Percentiles rank a stretch among this genome's conserved stretches.
These are phyloP conservation scores for Trigoniulus corallinus DNA, from an alignment of 1,140 invertebrate genomes.

Conservation along the genomic window DNA sequence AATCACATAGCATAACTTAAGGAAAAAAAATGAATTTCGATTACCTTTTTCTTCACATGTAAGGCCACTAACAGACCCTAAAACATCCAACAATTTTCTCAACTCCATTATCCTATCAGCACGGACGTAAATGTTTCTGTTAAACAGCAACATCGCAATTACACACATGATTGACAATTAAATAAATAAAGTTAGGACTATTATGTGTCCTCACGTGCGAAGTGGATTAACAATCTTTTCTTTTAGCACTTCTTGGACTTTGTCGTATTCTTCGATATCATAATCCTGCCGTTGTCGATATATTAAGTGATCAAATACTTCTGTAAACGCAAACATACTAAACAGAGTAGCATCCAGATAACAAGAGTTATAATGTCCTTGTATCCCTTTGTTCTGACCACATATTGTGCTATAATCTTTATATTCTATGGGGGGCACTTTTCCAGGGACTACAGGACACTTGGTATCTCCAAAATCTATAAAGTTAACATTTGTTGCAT, in stretches of 20 bases:
- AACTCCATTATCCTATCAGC: slow-evolving; percentile 93
- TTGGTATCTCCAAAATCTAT: neutral
- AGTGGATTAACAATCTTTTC: slow-evolving; percentile 95
- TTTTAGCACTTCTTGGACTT: slow-evolving; percentile 72
- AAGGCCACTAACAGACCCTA: slow-evolving; percentile 65
- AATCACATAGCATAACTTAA: neutral
- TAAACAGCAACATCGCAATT: slow-evolving; percentile 7
- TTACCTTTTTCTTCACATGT: slow-evolving; percentile 78
- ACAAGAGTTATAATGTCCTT: slow-evolving; percentile 95
- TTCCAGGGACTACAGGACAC: neutral
- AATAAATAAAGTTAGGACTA: too few species aligned
- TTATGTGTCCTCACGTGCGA: slow-evolving; percentile 34
- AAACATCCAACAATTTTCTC: slow-evolving; percentile 63
- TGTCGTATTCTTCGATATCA: slow-evolving; percentile 68
- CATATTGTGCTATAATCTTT: slow-evolving; percentile 7
- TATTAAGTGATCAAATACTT: slow-evolving; percentile 76
- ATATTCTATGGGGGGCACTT: neutral
- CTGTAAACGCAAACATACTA: slow-evolving; percentile 90
- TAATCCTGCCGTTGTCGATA: slow-evolving; percentile 49
- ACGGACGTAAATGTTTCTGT: slow-evolving; percentile 63
- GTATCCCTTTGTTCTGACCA: slow-evolving; percentile 52
- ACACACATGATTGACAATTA: too few species aligned
- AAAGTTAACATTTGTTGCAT: neutral
- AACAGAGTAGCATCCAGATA: slow-evolving; percentile 93
- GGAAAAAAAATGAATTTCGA: neutral